phyloP scores from a whole-genome alignment of 2,113 vertebrate species.

The Lathamus discolor region DNA sequence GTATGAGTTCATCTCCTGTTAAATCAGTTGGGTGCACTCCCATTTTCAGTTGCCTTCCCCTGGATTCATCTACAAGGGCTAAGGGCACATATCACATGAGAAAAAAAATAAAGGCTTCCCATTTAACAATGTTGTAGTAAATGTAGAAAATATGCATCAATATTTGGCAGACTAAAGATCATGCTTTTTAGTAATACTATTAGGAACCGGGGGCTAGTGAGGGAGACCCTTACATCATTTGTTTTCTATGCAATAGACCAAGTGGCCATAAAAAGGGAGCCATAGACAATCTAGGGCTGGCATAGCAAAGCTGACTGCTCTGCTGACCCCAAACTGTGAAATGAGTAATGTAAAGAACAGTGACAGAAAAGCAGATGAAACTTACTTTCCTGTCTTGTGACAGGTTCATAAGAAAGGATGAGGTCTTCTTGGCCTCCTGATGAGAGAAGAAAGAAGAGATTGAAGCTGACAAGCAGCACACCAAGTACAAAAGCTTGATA shows the following conservation, averaged over 20 bases:
- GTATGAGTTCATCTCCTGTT: background rate
- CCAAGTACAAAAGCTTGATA: background rate
- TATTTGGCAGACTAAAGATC: background rate
- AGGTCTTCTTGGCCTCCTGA: slow-evolving; percentile 94
- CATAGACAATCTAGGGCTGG: background rate
- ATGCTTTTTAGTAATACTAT: background rate
- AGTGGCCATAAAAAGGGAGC: background rate
- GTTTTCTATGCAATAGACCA: accelerated
- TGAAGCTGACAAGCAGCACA: slow-evolving; percentile 17
- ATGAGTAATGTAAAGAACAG: background rate
- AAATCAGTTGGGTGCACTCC: background rate
- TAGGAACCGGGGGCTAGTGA: background rate
- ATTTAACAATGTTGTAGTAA: background rate
- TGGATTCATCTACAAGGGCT: background rate
- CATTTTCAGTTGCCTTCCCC: background rate
- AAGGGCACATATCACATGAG: background rate
- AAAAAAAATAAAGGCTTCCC: background rate
- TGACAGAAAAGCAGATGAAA: slow-evolving; percentile 9
- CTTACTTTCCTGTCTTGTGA: slow-evolving; percentile 95
- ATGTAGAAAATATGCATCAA: background rate
- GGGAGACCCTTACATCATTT: background rate
- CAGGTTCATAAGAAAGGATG: slow-evolving; percentile 95
- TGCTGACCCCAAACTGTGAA: background rate
- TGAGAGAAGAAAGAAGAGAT: slow-evolving; percentile 67
- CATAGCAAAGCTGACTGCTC: background rate